These are phyloP conservation scores for Abrostola tripartita DNA, from an alignment of 2,888 invertebrate genomes.

Conservation along the genomic window DNA sequence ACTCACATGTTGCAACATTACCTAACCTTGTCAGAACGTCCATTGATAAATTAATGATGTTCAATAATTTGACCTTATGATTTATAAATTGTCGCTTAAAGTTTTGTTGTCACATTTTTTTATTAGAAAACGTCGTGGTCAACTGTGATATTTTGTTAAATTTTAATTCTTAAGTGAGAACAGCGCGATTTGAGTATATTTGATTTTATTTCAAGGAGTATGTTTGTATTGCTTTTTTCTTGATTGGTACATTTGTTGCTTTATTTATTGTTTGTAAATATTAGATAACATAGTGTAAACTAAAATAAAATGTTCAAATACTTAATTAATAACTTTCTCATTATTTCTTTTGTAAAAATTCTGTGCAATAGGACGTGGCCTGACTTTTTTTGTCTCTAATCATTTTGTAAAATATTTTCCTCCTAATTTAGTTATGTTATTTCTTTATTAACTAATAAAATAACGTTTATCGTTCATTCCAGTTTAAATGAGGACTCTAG, in stretches of 20 bases:
- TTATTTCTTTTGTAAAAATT: slow-evolving; percentile 63
- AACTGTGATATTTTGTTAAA: slow-evolving; percentile 89
- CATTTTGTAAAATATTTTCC: slow-evolving; percentile 77
- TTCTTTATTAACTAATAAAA: slow-evolving; percentile 84
- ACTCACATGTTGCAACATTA: slow-evolving; percentile 33
- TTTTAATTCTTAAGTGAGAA: slow-evolving; percentile 82
- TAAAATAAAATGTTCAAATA: slow-evolving; percentile 75
- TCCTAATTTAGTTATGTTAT: slow-evolving; percentile 84
- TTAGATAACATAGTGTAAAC: slow-evolving; percentile 74
- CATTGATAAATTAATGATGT: slow-evolving; percentile 43
- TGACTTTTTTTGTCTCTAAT: slow-evolving; percentile 70
- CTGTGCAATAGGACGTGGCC: slow-evolving; percentile 85
- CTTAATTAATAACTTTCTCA: slow-evolving; percentile 59
- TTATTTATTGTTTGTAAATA: slow-evolving; percentile 88
- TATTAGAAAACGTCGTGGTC: slow-evolving; percentile 83
- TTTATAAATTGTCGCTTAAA: slow-evolving; percentile 64
- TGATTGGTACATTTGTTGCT: slow-evolving; percentile 80
- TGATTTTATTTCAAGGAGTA: slow-evolving; percentile 65
- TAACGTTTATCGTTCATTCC: slow-evolving; percentile 88
- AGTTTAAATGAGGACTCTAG: slow-evolving; percentile 87
- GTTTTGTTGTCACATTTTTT: slow-evolving; percentile 76
- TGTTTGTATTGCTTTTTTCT: slow-evolving; percentile 69
- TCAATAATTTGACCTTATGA: slow-evolving; percentile 56
- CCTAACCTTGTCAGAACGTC: slow-evolving; percentile 43
- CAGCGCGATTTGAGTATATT: slow-evolving; percentile 73